These are phyloP conservation scores for Chelonoidis abingdonii DNA, from an alignment of 2,113 vertebrate genomes.

Conservation along the genomic window DNA sequence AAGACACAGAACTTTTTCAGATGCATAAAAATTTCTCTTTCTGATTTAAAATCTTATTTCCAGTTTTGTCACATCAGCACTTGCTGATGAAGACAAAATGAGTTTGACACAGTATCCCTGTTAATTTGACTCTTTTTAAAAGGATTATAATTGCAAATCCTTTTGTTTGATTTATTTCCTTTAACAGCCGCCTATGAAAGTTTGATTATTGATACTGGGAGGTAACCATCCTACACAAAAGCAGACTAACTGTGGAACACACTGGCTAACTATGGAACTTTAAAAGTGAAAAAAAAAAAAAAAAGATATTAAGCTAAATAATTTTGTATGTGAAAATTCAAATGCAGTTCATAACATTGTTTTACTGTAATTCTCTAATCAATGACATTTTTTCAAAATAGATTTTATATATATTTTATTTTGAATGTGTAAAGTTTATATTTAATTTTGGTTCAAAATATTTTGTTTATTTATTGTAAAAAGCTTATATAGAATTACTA, in stretches of 20 bases:
- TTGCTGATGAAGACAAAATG: not conserved
- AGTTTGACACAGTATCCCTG: accelerated
- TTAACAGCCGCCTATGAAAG: not conserved
- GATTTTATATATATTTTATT: constrained; percentile 70
- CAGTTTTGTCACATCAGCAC: not conserved
- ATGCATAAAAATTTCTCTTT: not conserved
- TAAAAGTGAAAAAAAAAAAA: not conserved
- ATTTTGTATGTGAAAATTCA: constrained; percentile 21
- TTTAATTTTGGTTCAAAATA: constrained; percentile 69
- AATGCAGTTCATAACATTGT: not conserved
- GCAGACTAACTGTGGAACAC: not conserved
- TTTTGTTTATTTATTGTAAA: constrained; percentile 77
- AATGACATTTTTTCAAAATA: constrained; percentile 39
- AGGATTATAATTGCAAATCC: accelerated
- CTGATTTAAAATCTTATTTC: not conserved
- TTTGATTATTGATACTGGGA: not conserved
- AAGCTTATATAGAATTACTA: constrained; percentile 50
- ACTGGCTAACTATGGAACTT: not conserved
- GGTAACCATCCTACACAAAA: accelerated
- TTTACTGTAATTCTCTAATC: constrained; percentile 18
- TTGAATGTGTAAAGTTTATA: constrained; percentile 76
- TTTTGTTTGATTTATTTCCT: not conserved
- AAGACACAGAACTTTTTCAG: not conserved
- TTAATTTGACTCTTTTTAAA: not conserved
- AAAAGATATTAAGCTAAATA: accelerated